phyloP scores from a whole-genome alignment of 2,888 invertebrate genomes.

The Dryococelus australis region DNA sequence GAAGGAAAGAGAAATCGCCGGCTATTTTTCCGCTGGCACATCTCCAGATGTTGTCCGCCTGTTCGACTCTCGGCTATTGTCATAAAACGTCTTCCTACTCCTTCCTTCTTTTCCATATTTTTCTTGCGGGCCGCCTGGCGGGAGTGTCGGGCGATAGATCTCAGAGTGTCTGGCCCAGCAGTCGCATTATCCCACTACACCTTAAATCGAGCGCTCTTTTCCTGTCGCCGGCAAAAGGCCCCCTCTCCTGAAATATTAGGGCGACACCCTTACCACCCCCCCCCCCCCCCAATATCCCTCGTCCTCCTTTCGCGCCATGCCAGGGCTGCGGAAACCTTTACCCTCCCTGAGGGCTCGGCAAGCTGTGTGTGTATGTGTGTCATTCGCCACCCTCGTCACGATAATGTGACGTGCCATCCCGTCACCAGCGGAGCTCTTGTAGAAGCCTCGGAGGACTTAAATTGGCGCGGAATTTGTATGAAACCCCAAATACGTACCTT shows the following conservation, averaged over 20 bases:
- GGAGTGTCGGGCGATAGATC: background rate
- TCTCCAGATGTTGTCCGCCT: constrained; percentile 6
- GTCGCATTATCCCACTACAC: constrained; percentile 10
- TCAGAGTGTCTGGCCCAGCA: background rate
- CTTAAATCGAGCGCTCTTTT: background rate
- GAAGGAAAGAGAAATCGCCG: background rate
- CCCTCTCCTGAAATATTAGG: background rate
- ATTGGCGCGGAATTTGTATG: too few species aligned
- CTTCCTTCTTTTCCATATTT: background rate
- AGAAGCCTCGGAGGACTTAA: too few species aligned
- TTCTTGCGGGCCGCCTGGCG: background rate
- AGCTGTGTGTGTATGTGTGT: too few species aligned
- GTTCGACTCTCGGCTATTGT: constrained; percentile 16
- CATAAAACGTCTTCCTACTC: background rate
- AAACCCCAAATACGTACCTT: too few species aligned
- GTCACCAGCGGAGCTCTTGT: too few species aligned
- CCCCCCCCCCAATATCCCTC: background rate
- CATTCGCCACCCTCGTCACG: too few species aligned
- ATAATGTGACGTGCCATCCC: too few species aligned
- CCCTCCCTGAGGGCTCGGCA: too few species aligned
- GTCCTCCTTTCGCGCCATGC: too few species aligned
- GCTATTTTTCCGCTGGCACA: constrained; percentile 1
- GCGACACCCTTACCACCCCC: too few species aligned
- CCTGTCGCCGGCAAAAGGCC: background rate
- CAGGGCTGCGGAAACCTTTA: too few species aligned